Evolutionary conservation across 35 echinoderm and acorn worm species (phyloP), one percentile per base, ranked within the genome.

Genomic region (Apostichopus californicus): DNA sequence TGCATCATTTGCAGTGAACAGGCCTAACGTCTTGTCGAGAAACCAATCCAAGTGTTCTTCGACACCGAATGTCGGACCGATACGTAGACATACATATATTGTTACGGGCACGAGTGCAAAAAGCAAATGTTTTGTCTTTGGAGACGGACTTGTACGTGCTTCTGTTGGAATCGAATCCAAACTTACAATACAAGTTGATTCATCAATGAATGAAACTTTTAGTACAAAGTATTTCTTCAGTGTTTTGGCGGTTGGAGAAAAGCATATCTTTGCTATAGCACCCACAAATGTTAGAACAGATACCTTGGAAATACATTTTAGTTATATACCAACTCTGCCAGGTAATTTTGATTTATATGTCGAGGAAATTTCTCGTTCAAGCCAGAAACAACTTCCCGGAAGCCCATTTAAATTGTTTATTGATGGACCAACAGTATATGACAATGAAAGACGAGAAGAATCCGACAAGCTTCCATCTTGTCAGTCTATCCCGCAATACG

Each of bases 311-410:
- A 9, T 88, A 63, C 9, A 88, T 9, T 88, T 88, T 22, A 61
- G 58, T 6, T 88, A 88, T 14, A 9, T 22, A 65, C 86, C 86
- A 12, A 65, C 86, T 20, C n/a, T 61, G 34, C 86, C 86, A 58
- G 86, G 86, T 68, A 12, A 71, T 52, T 88, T 68, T 28, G 86
- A 26, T 63, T 72, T 88, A 63, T 88, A 88, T 53, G 86, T 88
- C 28, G 86, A 88, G 26, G 60, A 66, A 21, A 63, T 88, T 3
- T 57, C 26, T 68, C 57, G 13, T 4, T 5, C n/a, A 26, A 6
- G 34, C 10, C 86, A 88, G 23, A 46, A 34, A 14, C 86, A 88
- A 88, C 55, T 88, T 8, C 58, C 58, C 14, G 65, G 65, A 25
- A 88, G 86, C 23, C 86, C 86, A 24, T 88, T 26, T n/a, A 56